Evolutionary conservation across 2,888 invertebrate species (phyloP).

Genomic region (Hydroisotoma schaefferi): DNA sequence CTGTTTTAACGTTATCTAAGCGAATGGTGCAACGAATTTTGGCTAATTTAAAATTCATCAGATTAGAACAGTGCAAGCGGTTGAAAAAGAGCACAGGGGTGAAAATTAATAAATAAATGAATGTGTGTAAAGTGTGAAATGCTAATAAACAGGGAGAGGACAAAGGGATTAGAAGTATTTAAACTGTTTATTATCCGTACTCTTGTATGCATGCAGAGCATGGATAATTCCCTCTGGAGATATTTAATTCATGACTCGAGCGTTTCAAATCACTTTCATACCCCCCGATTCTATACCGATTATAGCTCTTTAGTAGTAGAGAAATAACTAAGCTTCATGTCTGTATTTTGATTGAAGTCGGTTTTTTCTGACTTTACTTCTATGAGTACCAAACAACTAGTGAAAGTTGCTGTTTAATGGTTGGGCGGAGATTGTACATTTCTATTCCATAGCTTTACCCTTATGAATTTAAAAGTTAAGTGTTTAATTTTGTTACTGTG

Average conservation of each 20-base stretch:
- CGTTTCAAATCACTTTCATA: not conserved
- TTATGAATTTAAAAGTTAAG: no score
- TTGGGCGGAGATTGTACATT: no score
- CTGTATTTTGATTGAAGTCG: not conserved
- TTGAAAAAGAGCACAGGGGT: not conserved
- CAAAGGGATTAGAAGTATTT: not conserved
- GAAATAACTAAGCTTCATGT: not conserved
- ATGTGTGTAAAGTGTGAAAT: not conserved
- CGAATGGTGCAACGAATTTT: no score
- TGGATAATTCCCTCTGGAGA: constrained; percentile 7
- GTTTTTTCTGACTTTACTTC: not conserved
- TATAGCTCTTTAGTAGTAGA: no score
- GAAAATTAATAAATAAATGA: not conserved
- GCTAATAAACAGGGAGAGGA: not conserved
- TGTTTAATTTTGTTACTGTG: no score
- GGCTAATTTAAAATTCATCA: not conserved
- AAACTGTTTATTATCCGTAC: no score
- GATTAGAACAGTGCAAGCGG: not conserved
- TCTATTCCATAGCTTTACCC: no score
- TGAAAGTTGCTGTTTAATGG: no score
- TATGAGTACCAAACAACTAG: no score
- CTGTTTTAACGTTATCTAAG: no score
- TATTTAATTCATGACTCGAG: constrained; percentile 5
- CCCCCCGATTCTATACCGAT: no score
- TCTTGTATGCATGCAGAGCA: not conserved